Evolutionary conservation across 1,140 invertebrate genomes (phyloP).

Genomic region (Aphelenchoides fujianensis): DNA sequence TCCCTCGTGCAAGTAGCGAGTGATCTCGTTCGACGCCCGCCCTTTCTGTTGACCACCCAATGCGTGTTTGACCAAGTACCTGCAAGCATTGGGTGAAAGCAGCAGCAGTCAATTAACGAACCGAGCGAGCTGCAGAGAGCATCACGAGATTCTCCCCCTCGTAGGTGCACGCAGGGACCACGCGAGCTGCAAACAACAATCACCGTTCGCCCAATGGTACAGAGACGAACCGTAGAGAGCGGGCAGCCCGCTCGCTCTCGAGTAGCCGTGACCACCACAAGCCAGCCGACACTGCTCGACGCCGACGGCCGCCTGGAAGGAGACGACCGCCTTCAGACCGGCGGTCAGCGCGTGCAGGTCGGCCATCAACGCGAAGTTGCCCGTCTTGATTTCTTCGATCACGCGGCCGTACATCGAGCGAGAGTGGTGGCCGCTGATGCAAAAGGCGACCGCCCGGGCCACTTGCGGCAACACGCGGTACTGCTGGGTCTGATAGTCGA

Average conservation of each 20-base stretch:
- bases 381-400: slow-evolving; percentile 68
- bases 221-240: too few species aligned
- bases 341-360: slow-evolving; percentile 82
- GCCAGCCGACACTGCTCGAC: slow-evolving; percentile 71
- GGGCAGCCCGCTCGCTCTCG: slow-evolving; percentile 36
- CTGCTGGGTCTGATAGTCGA: slow-evolving; percentile 88
- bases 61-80: slow-evolving; percentile 21
- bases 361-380: slow-evolving; percentile 65
- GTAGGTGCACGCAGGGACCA: too few species aligned
- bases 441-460: slow-evolving; percentile 75
- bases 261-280: slow-evolving; percentile 90
- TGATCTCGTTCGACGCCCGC: too few species aligned
- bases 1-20: too few species aligned
- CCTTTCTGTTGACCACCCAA: slow-evolving; percentile 11
- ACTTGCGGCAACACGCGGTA: slow-evolving; percentile 80
- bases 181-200: slow-evolving; percentile 70
- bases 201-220: too few species aligned
- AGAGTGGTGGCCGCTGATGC: slow-evolving; percentile 72
- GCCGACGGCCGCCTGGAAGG: slow-evolving; percentile 64
- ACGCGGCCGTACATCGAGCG: slow-evolving; percentile 73
- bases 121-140: slow-evolving; percentile 80
- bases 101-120: slow-evolving; percentile 65
- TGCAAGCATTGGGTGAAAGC: not conserved
- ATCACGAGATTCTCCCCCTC: slow-evolving; percentile 92
- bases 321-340: slow-evolving; percentile 82